Percentiles rank a stretch among this genome's conserved stretches.
phyloP scores from a whole-genome alignment of 1,140 invertebrate species.

The Oppia nitens region DNA sequence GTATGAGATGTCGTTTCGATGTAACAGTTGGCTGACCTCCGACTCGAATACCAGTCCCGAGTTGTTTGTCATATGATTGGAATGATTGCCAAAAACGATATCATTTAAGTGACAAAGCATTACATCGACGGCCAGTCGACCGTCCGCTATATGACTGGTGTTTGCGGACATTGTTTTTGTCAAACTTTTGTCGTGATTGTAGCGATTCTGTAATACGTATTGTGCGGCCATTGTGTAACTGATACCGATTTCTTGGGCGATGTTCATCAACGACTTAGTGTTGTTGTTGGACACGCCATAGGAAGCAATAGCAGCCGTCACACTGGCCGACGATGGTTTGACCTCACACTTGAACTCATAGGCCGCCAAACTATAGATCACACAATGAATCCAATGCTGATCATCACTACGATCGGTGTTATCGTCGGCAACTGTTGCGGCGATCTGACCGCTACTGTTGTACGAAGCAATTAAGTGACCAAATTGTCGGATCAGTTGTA shows the following conservation, averaged over 20 bases:
- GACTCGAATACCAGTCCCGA: conserved; percentile 3
- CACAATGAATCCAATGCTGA: neutral
- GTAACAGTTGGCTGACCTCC: neutral
- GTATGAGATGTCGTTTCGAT: neutral
- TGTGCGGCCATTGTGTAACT: neutral
- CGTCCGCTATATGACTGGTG: neutral
- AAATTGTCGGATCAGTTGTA: neutral
- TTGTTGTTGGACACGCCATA: neutral
- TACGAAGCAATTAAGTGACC: neutral
- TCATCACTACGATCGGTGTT: too few species aligned
- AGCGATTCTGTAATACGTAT: neutral
- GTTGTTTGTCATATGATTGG: conserved; percentile 6
- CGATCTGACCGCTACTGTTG: too few species aligned
- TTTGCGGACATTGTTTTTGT: conserved; percentile 1
- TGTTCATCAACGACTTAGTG: neutral
- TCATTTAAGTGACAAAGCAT: conserved; percentile 8
- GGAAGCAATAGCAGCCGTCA: too few species aligned
- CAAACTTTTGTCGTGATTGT: neutral
- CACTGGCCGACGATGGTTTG: neutral
- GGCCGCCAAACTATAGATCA: neutral
- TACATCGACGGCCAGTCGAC: conserved; percentile 1
- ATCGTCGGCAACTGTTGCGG: too few species aligned
- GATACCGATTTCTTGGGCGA: neutral
- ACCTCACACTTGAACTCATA: neutral
- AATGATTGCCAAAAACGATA: conserved; percentile 1